Percentiles rank a stretch among this genome's conserved stretches.
phyloP scores from a whole-genome alignment of 2,888 invertebrate genomes.

The Baccha elongata region DNA sequence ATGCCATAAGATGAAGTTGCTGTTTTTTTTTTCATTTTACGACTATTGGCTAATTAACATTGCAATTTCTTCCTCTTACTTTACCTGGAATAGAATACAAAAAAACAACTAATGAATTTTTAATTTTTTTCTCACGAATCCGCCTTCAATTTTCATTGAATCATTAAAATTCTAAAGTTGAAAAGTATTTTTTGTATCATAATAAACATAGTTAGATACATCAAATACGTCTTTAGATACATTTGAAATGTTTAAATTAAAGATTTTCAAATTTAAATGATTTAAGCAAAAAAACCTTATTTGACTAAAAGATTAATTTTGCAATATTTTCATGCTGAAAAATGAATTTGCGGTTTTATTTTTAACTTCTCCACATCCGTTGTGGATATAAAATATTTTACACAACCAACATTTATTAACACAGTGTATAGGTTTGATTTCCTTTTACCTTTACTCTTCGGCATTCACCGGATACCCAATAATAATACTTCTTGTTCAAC shows the following conservation, averaged over 20 bases:
- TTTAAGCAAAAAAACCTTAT: constrained; percentile 19
- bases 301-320: background rate
- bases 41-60: background rate
- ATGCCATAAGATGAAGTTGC: no score
- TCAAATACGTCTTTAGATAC: background rate
- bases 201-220: constrained; percentile 7
- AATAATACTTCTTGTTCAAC: constrained; percentile 11
- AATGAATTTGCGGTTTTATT: constrained; percentile 57
- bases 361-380: constrained; percentile 54
- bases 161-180: background rate
- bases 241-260: constrained; percentile 19
- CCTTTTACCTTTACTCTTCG: constrained; percentile 19
- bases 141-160: background rate
- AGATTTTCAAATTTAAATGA: constrained; percentile 34
- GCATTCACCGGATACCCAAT: constrained; percentile 19
- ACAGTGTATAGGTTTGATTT: background rate
- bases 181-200: background rate
- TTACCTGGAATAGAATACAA: constrained; percentile 1
- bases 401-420: background rate
- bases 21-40: no score
- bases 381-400: constrained; percentile 47
- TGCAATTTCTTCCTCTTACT: background rate
- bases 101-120: constrained; percentile 6
- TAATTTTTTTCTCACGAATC: background rate
- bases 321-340: constrained; percentile 13